Evolutionary conservation across 2,797 vertebrate genomes (phyloP).

Genomic region (Sebastes wilsoni): DNA sequence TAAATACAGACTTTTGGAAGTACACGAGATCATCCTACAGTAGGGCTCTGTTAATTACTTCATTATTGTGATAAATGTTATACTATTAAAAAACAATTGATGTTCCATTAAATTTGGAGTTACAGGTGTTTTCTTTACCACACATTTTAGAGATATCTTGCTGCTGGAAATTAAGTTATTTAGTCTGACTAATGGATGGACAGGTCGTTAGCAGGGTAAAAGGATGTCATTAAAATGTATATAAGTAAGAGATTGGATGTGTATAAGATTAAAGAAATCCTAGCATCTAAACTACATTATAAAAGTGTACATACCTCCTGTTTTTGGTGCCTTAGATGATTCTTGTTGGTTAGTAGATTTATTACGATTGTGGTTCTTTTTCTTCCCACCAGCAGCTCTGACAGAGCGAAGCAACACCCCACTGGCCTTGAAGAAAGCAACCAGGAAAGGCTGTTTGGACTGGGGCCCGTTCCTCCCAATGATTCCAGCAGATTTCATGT

Average conservation of each 20-base stretch:
- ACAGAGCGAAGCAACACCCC: slow-evolving; percentile 96
- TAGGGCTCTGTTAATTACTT: background rate
- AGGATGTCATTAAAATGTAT: background rate
- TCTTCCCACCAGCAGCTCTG: slow-evolving; percentile 91
- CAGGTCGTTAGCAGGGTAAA: background rate
- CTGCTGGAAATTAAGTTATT: background rate
- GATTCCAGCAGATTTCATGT: slow-evolving; percentile 95
- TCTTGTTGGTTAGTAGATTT: slow-evolving; percentile 92
- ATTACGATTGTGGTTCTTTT: slow-evolving; percentile 94
- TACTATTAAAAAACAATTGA: background rate
- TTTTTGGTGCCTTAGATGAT: slow-evolving; percentile 86
- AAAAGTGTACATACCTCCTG: slow-evolving; percentile 84
- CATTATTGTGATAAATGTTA: background rate
- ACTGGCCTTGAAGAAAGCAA: slow-evolving; percentile 99
- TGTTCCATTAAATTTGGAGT: background rate
- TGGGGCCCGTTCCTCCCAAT: slow-evolving; percentile 95
- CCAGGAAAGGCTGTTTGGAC: slow-evolving; percentile 98
- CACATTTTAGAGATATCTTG: background rate
- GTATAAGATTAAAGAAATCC: background rate
- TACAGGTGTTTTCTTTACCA: background rate
- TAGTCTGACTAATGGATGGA: background rate
- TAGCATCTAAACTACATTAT: background rate
- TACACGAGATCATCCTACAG: background rate
- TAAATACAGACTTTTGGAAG: background rate
- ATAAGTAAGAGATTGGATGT: background rate